phyloP scores from a whole-genome alignment of 92 coral and sea anemone species.

The Zoanthus solanderi region DNA sequence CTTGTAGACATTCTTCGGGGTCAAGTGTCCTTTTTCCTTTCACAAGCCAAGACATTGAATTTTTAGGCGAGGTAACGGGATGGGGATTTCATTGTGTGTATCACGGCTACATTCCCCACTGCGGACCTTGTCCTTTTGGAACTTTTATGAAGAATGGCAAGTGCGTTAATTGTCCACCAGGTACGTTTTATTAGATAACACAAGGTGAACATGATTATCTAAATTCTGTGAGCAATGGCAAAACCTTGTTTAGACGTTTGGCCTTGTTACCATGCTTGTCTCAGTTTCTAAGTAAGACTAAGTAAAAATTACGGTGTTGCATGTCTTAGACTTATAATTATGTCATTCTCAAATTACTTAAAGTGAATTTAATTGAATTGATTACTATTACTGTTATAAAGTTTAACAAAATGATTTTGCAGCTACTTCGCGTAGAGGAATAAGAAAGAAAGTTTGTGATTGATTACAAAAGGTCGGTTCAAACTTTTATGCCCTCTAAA shows the following conservation, averaged over 20 bases:
- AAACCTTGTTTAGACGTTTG: neutral
- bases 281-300: too few species aligned
- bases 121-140: constrained; percentile 21
- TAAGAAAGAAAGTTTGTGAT: too few species aligned
- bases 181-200: neutral
- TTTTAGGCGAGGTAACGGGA: neutral
- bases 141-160: neutral
- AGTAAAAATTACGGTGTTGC: too few species aligned
- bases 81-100: neutral
- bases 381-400: too few species aligned
- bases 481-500: too few species aligned
- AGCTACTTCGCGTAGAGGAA: too few species aligned
- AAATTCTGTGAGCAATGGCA: neutral
- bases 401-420: too few species aligned
- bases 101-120: neutral
- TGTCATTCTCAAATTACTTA: too few species aligned
- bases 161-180: neutral
- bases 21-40: neutral
- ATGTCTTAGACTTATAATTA: too few species aligned
- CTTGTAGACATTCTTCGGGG: neutral
- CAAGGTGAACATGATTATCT: neutral
- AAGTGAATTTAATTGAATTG: too few species aligned
- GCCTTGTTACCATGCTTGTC: too few species aligned
- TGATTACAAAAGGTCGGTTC: too few species aligned
- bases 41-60: neutral